Percentiles rank a stretch among this genome's conserved stretches.
These are phyloP conservation scores for Ictalurus punctatus DNA, from an alignment of 2,113 vertebrate species.

Conservation along the genomic window DNA sequence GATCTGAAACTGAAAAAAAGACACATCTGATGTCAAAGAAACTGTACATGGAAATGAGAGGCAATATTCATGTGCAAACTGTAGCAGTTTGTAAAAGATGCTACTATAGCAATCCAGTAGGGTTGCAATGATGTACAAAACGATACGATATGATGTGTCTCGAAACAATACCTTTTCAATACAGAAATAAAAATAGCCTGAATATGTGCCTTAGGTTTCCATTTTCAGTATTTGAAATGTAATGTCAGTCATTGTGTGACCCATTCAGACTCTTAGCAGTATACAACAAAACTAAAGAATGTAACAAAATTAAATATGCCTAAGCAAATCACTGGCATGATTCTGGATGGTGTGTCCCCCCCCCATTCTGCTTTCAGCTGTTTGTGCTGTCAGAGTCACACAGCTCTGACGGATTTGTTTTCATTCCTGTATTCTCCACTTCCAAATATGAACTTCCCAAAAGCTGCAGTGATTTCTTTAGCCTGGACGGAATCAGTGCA, in stretches of 20 bases:
- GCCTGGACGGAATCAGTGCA: background rate
- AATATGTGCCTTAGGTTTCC: background rate
- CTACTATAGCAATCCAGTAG: background rate
- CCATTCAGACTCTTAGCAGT: background rate
- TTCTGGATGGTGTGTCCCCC: background rate
- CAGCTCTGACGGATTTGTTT: background rate
- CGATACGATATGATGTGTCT: background rate
- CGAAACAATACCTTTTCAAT: background rate
- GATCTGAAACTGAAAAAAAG: background rate
- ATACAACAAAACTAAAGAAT: background rate
- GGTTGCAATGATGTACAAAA: background rate
- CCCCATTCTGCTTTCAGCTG: background rate
- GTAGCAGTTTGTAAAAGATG: background rate
- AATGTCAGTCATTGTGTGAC: background rate
- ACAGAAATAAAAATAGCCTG: background rate
- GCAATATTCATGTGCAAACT: background rate
- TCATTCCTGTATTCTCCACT: background rate
- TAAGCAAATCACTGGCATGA: background rate
- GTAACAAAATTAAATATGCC: background rate
- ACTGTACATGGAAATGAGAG: background rate
- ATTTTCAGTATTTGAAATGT: background rate
- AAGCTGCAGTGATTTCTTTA: background rate
- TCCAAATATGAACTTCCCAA: background rate
- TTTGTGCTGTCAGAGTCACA: background rate
- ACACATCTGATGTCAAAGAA: background rate